Percentiles rank a stretch among this genome's conserved stretches.
Conservation (phyloP, 2,113 vertebrate species). For the Oreochromis aureus region DNA sequence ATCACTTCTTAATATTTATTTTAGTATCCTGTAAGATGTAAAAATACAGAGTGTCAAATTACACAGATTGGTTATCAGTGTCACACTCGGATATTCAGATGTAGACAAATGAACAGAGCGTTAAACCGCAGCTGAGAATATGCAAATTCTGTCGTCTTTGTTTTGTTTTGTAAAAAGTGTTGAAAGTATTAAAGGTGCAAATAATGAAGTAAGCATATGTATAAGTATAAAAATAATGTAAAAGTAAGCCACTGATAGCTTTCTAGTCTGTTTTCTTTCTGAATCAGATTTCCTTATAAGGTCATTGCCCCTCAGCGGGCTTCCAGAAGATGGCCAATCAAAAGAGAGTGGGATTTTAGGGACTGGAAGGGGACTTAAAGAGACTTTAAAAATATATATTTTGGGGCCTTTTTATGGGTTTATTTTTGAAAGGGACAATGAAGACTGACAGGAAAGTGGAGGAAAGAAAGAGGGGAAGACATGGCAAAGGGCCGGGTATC, state of each 20-base stretch:
- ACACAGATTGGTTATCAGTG: not conserved
- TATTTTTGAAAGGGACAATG: not conserved
- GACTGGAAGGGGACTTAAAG: rapidly evolving
- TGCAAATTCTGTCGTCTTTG: rapidly evolving
- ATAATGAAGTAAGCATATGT: not conserved
- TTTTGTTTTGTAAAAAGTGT: not conserved
- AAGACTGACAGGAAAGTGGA: not conserved
- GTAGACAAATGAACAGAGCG: rapidly evolving
- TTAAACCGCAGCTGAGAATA: not conserved
- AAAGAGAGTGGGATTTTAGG: not conserved
- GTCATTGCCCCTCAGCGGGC: not conserved
- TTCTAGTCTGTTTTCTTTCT: not conserved
- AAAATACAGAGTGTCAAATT: not conserved
- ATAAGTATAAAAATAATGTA: not conserved
- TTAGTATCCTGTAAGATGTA: not conserved
- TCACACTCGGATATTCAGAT: not conserved
- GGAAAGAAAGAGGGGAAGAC: rapidly evolving
- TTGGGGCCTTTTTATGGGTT: not conserved
- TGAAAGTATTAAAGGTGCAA: not conserved
- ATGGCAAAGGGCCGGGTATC: not conserved
- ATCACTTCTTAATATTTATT: not conserved
- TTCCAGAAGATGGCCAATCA: not conserved
- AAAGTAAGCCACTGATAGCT: not conserved
- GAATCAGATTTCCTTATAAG: not conserved
- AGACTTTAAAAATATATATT: not conserved